phyloP scores from a whole-genome alignment of 2,888 invertebrate genomes.

The Pilophorus perplexus region DNA sequence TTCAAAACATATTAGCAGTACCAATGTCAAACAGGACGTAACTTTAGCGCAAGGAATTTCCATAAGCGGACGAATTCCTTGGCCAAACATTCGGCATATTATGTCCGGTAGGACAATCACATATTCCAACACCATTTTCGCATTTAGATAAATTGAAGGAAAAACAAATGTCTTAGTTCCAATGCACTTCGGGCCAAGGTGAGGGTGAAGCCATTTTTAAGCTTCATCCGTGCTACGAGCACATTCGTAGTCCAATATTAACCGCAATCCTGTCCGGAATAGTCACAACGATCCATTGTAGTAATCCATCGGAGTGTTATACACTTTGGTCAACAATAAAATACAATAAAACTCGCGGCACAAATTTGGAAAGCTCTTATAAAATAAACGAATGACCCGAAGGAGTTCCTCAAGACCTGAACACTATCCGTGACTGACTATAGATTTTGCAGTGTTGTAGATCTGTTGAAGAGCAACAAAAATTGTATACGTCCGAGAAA shows the following conservation, averaged over 20 bases:
- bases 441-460: slow-evolving; percentile 45
- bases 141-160: slow-evolving; percentile 31
- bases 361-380: slow-evolving; percentile 5
- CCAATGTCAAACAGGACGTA: slow-evolving; percentile 58
- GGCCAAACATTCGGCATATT: slow-evolving; percentile 47
- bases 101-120: slow-evolving; percentile 48
- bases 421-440: slow-evolving; percentile 43
- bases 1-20: slow-evolving; percentile 59
- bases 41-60: slow-evolving; percentile 50
- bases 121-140: slow-evolving; percentile 49
- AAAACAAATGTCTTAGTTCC: slow-evolving; percentile 48
- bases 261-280: slow-evolving; percentile 2
- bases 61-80: slow-evolving; percentile 47
- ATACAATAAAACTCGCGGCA: slow-evolving; percentile 22
- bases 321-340: neutral
- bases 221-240: slow-evolving; percentile 44
- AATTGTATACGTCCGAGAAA: slow-evolving; percentile 15
- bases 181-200: slow-evolving; percentile 40
- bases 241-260: slow-evolving; percentile 31
- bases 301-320: neutral
- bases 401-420: slow-evolving; percentile 21
- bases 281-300: slow-evolving; percentile 12
- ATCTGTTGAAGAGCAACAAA: slow-evolving; percentile 17
- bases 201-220: slow-evolving; percentile 47
- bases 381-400: slow-evolving; percentile 20